phyloP scores from a whole-genome alignment of 2,797 vertebrate genomes.

The Nannoperca australis region DNA sequence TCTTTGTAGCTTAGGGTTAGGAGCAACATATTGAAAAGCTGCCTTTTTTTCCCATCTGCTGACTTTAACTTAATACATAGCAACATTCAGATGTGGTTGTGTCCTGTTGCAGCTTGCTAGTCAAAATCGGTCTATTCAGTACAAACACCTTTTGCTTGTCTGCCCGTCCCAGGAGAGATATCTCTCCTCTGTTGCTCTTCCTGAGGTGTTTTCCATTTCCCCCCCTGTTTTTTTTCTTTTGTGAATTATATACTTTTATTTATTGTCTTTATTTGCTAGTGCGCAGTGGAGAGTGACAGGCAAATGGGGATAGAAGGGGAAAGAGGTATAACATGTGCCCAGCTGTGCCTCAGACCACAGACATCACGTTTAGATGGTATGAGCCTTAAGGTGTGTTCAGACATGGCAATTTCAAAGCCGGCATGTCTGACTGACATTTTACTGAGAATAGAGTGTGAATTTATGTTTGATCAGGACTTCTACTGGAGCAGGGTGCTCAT shows the following conservation, averaged over 20 bases:
- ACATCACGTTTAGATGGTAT: slow-evolving; percentile 2
- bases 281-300: neutral
- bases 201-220: no score
- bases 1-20: no score
- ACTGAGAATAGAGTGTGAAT: slow-evolving; percentile 19
- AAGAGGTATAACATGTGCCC: neutral
- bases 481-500: slow-evolving; percentile 28
- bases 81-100: no score
- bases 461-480: slow-evolving; percentile 25
- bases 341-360: slow-evolving; percentile 11
- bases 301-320: neutral
- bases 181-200: no score
- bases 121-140: no score
- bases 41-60: no score
- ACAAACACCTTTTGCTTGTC: no score
- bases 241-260: neutral
- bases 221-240: neutral
- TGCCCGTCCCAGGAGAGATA: no score
- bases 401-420: slow-evolving; percentile 17
- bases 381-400: slow-evolving; percentile 19
- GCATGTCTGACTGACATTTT: slow-evolving; percentile 29
- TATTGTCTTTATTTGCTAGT: neutral
- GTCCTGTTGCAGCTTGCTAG: no score
- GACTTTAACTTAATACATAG: no score
- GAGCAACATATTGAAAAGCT: no score